Percentiles rank a stretch among this genome's conserved stretches.
Conservation (phyloP, 2,113 vertebrate genomes). For the Symphodus melops region DNA sequence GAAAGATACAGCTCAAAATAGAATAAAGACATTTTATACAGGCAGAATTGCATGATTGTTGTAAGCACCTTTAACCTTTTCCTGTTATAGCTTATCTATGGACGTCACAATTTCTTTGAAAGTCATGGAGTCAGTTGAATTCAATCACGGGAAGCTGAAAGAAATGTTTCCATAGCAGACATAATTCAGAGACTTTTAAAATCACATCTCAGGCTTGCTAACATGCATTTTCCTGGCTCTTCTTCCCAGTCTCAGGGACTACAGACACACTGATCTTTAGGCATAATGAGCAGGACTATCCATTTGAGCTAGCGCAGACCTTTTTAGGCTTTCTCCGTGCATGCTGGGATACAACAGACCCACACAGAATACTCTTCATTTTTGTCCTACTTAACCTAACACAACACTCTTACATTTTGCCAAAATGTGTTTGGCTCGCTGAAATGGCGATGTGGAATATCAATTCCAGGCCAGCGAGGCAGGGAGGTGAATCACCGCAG, state of each 20-base stretch:
- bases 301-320: slow-evolving; percentile 10
- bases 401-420: slow-evolving; percentile 47
- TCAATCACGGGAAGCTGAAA: not conserved
- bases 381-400: slow-evolving; percentile 59
- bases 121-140: not conserved
- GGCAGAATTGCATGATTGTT: not conserved
- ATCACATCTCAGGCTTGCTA: not conserved
- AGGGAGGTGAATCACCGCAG: slow-evolving; percentile 61
- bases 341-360: slow-evolving; percentile 27
- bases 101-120: slow-evolving; percentile 30
- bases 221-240: not conserved
- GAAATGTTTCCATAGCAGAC: not conserved
- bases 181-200: not conserved
- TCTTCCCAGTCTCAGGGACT: not conserved
- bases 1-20: not conserved
- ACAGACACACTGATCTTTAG: not conserved
- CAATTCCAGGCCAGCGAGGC: slow-evolving; percentile 50
- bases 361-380: slow-evolving; percentile 49
- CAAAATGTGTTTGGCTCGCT: slow-evolving; percentile 63
- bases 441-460: slow-evolving; percentile 59
- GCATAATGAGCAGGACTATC: slow-evolving; percentile 28
- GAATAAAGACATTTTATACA: too few relatives aligned
- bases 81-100: slow-evolving; percentile 6
- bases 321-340: slow-evolving; percentile 7
- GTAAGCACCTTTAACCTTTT: slow-evolving; percentile 17